Conservation (phyloP, 2,113 vertebrate genomes). For the Oxyura jamaicensis region DNA sequence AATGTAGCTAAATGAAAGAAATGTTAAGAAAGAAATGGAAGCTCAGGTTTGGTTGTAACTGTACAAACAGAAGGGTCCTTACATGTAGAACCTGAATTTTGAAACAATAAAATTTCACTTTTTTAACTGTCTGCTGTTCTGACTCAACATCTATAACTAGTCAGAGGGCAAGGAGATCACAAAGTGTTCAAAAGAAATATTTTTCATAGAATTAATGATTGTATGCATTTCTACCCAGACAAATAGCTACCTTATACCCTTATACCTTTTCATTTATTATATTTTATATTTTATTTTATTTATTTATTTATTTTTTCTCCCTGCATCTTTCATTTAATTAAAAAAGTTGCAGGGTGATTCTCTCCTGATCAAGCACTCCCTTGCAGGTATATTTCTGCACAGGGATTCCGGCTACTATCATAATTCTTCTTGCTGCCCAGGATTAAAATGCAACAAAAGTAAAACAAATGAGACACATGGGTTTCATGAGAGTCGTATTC, state of each 20-base stretch:
- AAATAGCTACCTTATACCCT: neutral
- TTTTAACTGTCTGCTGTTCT: neutral
- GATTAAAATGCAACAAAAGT: neutral
- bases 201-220: neutral
- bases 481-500: neutral
- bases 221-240: neutral
- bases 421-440: neutral
- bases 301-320: no score
- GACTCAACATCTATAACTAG: neutral
- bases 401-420: neutral
- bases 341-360: neutral
- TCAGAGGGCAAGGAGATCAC: neutral
- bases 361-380: neutral
- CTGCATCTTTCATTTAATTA: neutral
- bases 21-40: neutral
- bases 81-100: neutral
- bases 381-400: neutral
- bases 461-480: slow-evolving; percentile 9
- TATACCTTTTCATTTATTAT: neutral
- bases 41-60: neutral
- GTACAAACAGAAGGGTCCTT: neutral
- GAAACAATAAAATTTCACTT: neutral
- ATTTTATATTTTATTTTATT: neutral
- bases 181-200: neutral
- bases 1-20: neutral